phyloP scores from a whole-genome alignment of 1,140 invertebrate genomes.

The Neotoxoptera formosana region DNA sequence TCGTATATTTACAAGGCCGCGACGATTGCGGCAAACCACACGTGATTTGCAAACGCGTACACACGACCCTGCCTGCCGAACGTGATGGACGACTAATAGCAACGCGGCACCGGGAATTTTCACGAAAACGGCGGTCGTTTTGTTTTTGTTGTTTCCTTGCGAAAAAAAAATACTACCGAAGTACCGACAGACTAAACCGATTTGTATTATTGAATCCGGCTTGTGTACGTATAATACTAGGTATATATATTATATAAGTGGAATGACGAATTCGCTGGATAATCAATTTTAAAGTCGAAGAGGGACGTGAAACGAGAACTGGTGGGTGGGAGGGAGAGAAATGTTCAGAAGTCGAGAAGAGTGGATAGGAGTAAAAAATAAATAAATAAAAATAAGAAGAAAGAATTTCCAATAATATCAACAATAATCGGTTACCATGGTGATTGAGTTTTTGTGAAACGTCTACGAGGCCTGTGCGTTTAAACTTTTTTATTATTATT shows the following conservation, averaged over 20 bases:
- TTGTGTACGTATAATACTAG: not conserved
- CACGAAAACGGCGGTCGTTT: not conserved
- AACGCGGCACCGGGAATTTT: not conserved
- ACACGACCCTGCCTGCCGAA: not conserved
- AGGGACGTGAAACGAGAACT: not conserved
- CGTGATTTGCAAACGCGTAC: not conserved
- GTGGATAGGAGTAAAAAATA: not conserved
- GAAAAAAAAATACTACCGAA: slow-evolving; percentile 10
- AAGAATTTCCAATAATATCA: slow-evolving; percentile 58
- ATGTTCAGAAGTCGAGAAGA: slow-evolving; percentile 42
- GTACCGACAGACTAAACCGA: slow-evolving; percentile 42
- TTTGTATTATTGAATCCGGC: slow-evolving; percentile 47
- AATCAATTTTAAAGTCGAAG: slow-evolving; percentile 57
- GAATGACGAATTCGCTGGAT: slow-evolving; percentile 46
- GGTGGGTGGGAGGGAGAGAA: not conserved
- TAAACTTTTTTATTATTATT: slow-evolving; percentile 39
- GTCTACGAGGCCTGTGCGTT: slow-evolving; percentile 45
- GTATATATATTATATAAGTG: not conserved
- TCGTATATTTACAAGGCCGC: not conserved
- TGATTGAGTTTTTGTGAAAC: slow-evolving; percentile 52
- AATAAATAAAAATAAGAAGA: slow-evolving; percentile 41
- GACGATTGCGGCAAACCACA: not conserved
- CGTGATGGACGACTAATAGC: not conserved
- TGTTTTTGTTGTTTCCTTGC: slow-evolving; percentile 5
- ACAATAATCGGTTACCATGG: slow-evolving; percentile 58